phyloP scores from a whole-genome alignment of 2,113 vertebrate species.

The Patagioenas fasciata region DNA sequence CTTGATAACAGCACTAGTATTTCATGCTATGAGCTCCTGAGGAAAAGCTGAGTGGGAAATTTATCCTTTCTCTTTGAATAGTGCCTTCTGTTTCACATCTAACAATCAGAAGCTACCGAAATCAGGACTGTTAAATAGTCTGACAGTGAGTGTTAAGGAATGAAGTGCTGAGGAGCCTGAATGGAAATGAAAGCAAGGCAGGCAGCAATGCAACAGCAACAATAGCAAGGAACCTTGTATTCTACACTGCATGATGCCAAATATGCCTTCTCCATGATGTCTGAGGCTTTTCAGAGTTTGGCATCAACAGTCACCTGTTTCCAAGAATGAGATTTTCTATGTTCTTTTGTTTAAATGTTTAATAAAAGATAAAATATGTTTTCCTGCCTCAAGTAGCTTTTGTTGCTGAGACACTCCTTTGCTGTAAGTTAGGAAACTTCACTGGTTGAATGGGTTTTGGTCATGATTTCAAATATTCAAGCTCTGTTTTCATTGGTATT shows the following conservation, averaged over 20 bases:
- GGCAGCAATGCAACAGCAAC: background rate
- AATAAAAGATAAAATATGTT: background rate
- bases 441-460: background rate
- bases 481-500: background rate
- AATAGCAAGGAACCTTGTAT: background rate
- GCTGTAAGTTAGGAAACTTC: background rate
- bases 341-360: background rate
- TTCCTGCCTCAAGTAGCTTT: background rate
- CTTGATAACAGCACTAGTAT: background rate
- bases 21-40: background rate
- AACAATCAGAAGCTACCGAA: background rate
- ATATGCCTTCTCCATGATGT: background rate
- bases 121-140: background rate
- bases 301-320: background rate
- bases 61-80: background rate
- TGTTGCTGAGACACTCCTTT: background rate
- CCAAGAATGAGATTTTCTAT: background rate
- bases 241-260: background rate
- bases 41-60: background rate
- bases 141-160: background rate
- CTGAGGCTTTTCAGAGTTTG: background rate
- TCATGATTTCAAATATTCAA: background rate
- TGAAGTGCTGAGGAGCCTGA: background rate
- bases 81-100: background rate
- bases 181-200: background rate